Conservation (phyloP, 2,113 vertebrate species). For the Hylia prasina region DNA sequence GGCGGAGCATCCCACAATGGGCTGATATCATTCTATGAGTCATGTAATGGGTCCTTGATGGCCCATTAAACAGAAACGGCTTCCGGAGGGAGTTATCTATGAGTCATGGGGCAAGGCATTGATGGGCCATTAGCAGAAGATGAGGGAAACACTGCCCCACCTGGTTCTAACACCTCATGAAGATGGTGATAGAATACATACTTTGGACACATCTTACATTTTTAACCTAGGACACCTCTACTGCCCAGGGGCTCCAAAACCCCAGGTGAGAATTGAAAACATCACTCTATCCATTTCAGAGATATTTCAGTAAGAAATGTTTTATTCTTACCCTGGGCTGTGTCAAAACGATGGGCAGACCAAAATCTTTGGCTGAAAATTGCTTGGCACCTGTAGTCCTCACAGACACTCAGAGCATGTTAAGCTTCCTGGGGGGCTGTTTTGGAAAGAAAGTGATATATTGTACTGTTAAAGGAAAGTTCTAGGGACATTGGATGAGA, state of each 20-base stretch:
- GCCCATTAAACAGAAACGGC: no score
- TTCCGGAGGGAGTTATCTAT: no score
- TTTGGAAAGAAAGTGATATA: neutral
- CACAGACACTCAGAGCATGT: neutral
- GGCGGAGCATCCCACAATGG: no score
- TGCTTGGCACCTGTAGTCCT: neutral
- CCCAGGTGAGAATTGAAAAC: neutral
- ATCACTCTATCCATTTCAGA: neutral
- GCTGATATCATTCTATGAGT: no score
- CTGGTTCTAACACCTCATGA: no score
- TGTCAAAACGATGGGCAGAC: neutral
- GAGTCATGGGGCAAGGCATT: no score
- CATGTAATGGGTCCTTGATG: no score
- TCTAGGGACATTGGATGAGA: neutral
- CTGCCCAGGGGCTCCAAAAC: neutral
- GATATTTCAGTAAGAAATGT: neutral
- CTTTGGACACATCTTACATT: no score
- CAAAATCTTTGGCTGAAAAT: neutral
- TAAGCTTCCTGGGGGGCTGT: neutral
- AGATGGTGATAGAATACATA: no score
- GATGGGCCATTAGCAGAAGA: no score
- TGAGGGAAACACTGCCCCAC: no score
- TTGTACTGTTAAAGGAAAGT: neutral
- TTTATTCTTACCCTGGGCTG: neutral
- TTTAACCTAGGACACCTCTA: no score